Evolutionary conservation across 1,140 invertebrate genomes (phyloP).

Genomic region (Papilio xuthus): DNA sequence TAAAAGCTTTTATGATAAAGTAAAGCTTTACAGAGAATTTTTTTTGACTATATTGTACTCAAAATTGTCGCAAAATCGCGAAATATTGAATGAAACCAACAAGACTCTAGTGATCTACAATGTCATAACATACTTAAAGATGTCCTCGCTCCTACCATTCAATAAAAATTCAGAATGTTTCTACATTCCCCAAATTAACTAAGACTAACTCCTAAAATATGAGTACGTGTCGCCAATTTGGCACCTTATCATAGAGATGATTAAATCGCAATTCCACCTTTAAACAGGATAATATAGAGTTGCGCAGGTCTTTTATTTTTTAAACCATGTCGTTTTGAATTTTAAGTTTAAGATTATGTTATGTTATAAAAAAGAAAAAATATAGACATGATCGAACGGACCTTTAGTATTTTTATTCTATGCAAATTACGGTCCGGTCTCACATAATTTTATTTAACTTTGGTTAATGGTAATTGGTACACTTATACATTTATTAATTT

Average conservation of each 20-base stretch:
- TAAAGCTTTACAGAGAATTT: neutral
- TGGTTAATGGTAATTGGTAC: no score
- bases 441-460: neutral
- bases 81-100: no score
- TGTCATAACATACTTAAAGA: no score
- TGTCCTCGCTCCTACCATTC: no score
- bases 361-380: neutral
- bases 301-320: slow-evolving; percentile 1
- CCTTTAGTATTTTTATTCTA: neutral
- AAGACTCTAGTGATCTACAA: no score
- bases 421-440: neutral
- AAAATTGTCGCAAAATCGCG: no score
- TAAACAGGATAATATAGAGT: neutral
- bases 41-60: neutral
- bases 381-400: neutral
- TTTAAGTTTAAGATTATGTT: neutral
- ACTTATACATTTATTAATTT: no score
- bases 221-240: neutral
- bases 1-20: slow-evolving; percentile 22
- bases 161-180: no score
- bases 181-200: neutral
- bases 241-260: neutral
- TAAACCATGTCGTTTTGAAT: neutral
- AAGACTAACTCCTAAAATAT: neutral
- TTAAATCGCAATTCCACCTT: neutral